phyloP scores from a whole-genome alignment of 1,140 invertebrate species.

The Tetraneura akinire region DNA sequence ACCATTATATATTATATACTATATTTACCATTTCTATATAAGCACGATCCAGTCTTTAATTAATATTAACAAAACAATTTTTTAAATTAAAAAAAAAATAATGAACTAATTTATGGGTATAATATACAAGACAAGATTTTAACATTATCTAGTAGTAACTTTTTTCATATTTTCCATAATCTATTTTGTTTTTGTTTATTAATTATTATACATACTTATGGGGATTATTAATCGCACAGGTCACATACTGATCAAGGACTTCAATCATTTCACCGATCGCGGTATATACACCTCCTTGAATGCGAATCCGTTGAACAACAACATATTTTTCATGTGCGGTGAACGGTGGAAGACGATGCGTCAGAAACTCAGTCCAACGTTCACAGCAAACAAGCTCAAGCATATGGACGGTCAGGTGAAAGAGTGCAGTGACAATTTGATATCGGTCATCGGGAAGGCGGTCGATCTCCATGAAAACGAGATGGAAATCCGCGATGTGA shows the following conservation, averaged over 20 bases:
- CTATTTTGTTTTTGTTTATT: too few species aligned
- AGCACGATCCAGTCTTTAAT: too few species aligned
- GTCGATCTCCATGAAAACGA: slow-evolving; percentile 56
- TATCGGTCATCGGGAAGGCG: slow-evolving; percentile 56
- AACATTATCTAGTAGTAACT: too few species aligned
- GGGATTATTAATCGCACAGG: slow-evolving; percentile 55
- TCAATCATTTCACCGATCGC: slow-evolving; percentile 57
- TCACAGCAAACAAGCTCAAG: slow-evolving; percentile 56
- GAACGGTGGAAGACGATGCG: slow-evolving; percentile 58
- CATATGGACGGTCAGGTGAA: slow-evolving; percentile 55
- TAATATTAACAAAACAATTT: too few species aligned
- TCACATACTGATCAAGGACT: slow-evolving; percentile 58
- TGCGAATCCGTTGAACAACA: slow-evolving; percentile 54
- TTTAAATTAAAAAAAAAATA: too few species aligned
- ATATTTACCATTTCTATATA: too few species aligned
- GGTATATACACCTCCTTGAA: slow-evolving; percentile 53
- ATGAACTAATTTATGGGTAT: too few species aligned
- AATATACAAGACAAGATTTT: too few species aligned
- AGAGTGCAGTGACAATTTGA: slow-evolving; percentile 52
- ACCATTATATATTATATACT: too few species aligned
- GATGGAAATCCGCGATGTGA: slow-evolving; percentile 63
- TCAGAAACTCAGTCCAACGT: slow-evolving; percentile 56
- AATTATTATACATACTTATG: too few species aligned
- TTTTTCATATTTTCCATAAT: too few species aligned
- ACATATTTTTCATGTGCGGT: slow-evolving; percentile 56